Conservation (phyloP, 2,888 invertebrate genomes). For the Drosophila multiciliata region DNA sequence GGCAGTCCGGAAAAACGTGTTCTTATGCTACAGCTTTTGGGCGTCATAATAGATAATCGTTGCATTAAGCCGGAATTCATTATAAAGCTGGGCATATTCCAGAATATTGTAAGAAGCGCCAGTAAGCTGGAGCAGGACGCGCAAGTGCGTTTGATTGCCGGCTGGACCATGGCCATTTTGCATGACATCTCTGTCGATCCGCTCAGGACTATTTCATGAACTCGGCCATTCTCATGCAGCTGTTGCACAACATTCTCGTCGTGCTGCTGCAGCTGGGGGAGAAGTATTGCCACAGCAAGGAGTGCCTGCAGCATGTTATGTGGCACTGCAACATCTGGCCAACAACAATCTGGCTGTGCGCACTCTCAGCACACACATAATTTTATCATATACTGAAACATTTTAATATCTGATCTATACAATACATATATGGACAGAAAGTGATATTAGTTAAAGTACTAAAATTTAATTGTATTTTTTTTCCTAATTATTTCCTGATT, state of each 20-base stretch:
- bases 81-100: constrained; percentile 32
- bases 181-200: constrained; percentile 42
- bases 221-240: constrained; percentile 25
- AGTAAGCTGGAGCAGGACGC: constrained; percentile 24
- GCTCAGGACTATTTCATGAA: constrained; percentile 35
- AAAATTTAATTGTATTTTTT: too few relatives aligned
- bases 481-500: too few relatives aligned
- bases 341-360: constrained; percentile 31
- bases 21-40: constrained; percentile 39
- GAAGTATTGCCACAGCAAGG: constrained; percentile 33
- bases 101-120: constrained; percentile 40
- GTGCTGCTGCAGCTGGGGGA: constrained; percentile 37
- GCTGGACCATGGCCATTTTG: constrained; percentile 48
- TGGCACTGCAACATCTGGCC: constrained; percentile 38
- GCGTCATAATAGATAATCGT: constrained; percentile 50
- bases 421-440: too few relatives aligned
- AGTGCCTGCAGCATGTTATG: constrained; percentile 36
- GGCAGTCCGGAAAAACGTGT: constrained; percentile 30
- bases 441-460: too few relatives aligned
- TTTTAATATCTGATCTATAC: too few relatives aligned
- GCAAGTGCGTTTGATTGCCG: constrained; percentile 40
- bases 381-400: too few relatives aligned
- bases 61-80: constrained; percentile 43
- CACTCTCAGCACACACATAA: constrained; percentile 13
- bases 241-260: constrained; percentile 41